Evolutionary conservation across 2,888 invertebrate genomes (phyloP).

Genomic region (Drosophila anceps): DNA sequence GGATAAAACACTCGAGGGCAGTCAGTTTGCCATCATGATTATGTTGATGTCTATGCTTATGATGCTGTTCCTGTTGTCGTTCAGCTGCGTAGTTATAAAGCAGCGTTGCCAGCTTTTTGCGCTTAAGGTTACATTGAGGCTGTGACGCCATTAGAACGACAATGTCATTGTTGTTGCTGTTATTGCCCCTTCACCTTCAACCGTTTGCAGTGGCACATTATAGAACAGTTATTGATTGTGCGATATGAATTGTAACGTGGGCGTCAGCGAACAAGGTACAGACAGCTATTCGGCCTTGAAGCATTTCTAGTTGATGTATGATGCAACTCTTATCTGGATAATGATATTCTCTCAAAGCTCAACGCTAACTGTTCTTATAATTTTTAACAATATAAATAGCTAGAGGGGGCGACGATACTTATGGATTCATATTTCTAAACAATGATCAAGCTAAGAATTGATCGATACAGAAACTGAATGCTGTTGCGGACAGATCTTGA

Average conservation of each 20-base stretch:
- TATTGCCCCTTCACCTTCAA: slow-evolving; percentile 3
- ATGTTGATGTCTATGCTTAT: slow-evolving; percentile 50
- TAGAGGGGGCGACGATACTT: not conserved
- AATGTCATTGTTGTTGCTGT: slow-evolving; percentile 26
- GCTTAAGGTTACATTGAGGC: slow-evolving; percentile 43
- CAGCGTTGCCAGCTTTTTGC: slow-evolving; percentile 24
- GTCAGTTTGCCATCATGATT: slow-evolving; percentile 64
- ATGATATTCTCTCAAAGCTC: slow-evolving; percentile 4
- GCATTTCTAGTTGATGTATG: slow-evolving; percentile 29
- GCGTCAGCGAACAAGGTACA: slow-evolving; percentile 19
- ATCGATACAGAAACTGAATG: not conserved
- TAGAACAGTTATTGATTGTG: slow-evolving; percentile 66
- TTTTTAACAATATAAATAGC: not conserved
- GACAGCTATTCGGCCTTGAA: slow-evolving; percentile 43
- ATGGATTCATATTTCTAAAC: not conserved
- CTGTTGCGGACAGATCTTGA: not conserved
- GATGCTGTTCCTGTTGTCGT: slow-evolving; percentile 42
- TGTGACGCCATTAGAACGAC: slow-evolving; percentile 26
- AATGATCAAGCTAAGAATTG: not conserved
- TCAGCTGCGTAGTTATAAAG: slow-evolving; percentile 13
- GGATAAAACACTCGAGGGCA: slow-evolving; percentile 76
- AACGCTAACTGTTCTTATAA: not conserved
- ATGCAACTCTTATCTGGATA: slow-evolving; percentile 10
- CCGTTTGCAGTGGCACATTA: slow-evolving; percentile 35
- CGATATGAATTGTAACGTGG: slow-evolving; percentile 32